Evolutionary conservation across 1,140 invertebrate species (phyloP).

Genomic region (Akabosia matsudoensis): DNA sequence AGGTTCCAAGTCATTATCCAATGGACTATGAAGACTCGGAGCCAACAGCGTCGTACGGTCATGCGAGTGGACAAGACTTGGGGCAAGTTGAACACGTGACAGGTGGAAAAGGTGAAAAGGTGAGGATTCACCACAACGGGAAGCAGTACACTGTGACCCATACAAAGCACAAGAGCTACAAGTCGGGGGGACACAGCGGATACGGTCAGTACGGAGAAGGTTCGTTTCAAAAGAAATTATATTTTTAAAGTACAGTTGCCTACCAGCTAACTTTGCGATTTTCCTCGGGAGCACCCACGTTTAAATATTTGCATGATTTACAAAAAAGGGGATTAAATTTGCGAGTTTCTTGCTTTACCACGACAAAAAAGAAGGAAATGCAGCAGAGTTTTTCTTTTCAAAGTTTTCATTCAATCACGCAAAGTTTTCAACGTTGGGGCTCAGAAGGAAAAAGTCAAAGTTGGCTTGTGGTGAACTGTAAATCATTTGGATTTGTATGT

Average conservation of each 20-base stretch:
- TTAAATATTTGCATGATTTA: background rate
- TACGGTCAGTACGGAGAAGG: constrained; percentile 16
- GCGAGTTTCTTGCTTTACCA: no score
- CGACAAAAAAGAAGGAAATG: no score
- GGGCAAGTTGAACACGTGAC: background rate
- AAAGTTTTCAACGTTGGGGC: no score
- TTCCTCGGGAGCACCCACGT: background rate
- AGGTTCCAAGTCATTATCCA: background rate
- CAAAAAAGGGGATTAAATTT: no score
- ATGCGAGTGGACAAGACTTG: background rate
- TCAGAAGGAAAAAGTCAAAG: no score
- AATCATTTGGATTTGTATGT: no score
- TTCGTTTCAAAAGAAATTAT: background rate
- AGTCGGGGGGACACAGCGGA: background rate
- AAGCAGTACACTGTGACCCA: constrained; percentile 1
- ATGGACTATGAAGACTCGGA: constrained; percentile 5
- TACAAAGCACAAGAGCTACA: background rate
- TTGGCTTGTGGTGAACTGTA: no score
- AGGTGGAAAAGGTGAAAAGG: background rate
- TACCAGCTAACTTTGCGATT: background rate
- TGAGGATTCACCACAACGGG: background rate
- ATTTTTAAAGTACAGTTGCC: no score
- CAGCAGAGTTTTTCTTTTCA: no score
- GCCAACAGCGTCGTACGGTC: background rate
- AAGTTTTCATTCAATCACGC: no score